These are phyloP conservation scores for Tragelaphus imberbis DNA, from an alignment of 2,113 vertebrate species.

Conservation along the genomic window DNA sequence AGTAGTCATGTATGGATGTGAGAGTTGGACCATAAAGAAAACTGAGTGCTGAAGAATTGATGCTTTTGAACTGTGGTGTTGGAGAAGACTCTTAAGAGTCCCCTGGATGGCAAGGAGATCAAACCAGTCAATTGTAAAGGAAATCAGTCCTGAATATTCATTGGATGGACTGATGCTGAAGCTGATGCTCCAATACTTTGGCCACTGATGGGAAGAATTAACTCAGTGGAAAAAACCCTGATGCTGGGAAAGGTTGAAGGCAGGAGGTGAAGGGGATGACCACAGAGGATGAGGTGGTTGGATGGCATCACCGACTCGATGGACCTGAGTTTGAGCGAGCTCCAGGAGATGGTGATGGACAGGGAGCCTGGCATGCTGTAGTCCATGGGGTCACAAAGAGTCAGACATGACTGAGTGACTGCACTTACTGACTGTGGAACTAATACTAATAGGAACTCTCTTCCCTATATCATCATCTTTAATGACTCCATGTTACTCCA, in stretches of 20 bases:
- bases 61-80: background rate
- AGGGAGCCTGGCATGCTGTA: too few species aligned
- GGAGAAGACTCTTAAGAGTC: background rate
- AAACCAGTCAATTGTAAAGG: background rate
- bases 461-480: background rate
- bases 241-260: too few species aligned
- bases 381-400: too few species aligned
- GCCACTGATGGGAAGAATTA: too few species aligned
- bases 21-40: background rate
- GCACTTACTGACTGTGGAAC: background rate
- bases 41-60: background rate
- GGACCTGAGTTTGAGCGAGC: background rate
- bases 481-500: background rate
- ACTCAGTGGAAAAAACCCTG: too few species aligned
- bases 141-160: background rate
- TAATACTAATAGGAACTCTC: background rate
- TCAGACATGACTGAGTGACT: background rate
- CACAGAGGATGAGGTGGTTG: background rate
- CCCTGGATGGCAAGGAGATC: background rate
- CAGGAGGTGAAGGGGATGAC: too few species aligned
- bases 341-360: background rate
- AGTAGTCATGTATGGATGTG: background rate
- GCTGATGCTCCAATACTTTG: background rate
- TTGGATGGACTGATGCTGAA: background rate
- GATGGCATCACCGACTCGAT: rapidly evolving